A percentile compares a stretch with the other conserved stretches of the same genome.
Evolutionary conservation across 2,888 invertebrate species (phyloP).

Genomic region (Heteropelma amictum): DNA sequence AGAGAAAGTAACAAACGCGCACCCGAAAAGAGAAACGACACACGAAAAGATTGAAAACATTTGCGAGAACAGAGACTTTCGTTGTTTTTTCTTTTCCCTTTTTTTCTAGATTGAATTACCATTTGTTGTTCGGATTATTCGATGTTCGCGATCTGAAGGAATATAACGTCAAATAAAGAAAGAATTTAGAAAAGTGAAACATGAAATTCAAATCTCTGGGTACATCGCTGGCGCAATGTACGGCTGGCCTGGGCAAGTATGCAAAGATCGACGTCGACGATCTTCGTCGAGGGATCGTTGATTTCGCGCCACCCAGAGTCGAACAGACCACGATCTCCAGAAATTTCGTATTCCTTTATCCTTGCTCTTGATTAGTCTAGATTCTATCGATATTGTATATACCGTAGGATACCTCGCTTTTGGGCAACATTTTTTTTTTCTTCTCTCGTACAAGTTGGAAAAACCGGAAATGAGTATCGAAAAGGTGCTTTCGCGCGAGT

Average conservation of each 20-base stretch:
- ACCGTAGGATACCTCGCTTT: too few species aligned
- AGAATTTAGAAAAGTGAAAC: background rate
- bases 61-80: slow-evolving; percentile 12
- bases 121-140: background rate
- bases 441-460: too few species aligned
- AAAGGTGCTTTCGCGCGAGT: too few species aligned
- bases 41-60: slow-evolving; percentile 6
- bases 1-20: too few species aligned
- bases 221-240: background rate
- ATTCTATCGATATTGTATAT: slow-evolving; percentile 34
- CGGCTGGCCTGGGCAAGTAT: slow-evolving; percentile 42
- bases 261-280: slow-evolving; percentile 18
- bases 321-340: background rate
- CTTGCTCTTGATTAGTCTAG: slow-evolving; percentile 32
- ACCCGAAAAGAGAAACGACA: too few species aligned
- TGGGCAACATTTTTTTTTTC: too few species aligned
- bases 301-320: background rate
- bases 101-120: slow-evolving; percentile 26
- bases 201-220: background rate
- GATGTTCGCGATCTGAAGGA: background rate
- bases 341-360: slow-evolving; percentile 14
- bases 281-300: slow-evolving; percentile 13
- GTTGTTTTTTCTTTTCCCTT: slow-evolving; percentile 6
- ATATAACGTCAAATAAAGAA: slow-evolving; percentile 1
- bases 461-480: too few species aligned